Evolutionary conservation across 2,113 vertebrate species (phyloP).

Genomic region (Rattus rattus): DNA sequence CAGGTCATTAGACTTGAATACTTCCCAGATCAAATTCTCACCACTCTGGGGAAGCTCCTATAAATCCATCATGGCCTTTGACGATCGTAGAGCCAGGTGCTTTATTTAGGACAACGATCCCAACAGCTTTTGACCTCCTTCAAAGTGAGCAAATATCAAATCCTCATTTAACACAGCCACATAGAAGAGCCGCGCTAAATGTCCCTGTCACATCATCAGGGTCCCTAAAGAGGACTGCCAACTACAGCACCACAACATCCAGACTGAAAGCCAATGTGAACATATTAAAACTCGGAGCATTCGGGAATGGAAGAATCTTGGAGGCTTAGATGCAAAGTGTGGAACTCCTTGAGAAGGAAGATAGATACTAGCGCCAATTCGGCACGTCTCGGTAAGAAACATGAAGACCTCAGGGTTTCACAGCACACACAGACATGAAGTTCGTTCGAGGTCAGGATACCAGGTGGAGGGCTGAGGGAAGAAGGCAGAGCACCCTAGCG

Average conservation of each 20-base stretch:
- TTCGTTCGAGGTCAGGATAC: background rate
- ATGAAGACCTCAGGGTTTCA: background rate
- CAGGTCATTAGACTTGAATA: slow-evolving; percentile 46
- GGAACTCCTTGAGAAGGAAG: slow-evolving; percentile 9
- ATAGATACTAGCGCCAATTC: background rate
- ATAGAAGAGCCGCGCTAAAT: slow-evolving; percentile 25
- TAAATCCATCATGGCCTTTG: background rate
- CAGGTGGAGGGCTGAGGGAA: background rate
- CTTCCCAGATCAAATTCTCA: slow-evolving; percentile 51
- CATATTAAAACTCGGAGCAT: background rate
- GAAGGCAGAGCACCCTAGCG: background rate
- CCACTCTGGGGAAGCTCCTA: background rate
- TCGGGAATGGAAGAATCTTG: background rate
- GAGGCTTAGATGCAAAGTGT: background rate
- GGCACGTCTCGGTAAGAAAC: slow-evolving; percentile 21
- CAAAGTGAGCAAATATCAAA: slow-evolving; percentile 33
- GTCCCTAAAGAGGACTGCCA: background rate
- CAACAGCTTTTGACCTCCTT: slow-evolving; percentile 25
- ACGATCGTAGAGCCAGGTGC: slow-evolving; percentile 5
- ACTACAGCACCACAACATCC: background rate
- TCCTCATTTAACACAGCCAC: slow-evolving; percentile 10
- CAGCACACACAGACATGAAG: background rate
- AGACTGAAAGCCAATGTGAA: slow-evolving; percentile 17
- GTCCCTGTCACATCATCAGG: background rate
- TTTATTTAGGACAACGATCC: background rate